Evolutionary conservation across 2,888 invertebrate species (phyloP).

Genomic region (Lepidocyrtinus sp.): DNA sequence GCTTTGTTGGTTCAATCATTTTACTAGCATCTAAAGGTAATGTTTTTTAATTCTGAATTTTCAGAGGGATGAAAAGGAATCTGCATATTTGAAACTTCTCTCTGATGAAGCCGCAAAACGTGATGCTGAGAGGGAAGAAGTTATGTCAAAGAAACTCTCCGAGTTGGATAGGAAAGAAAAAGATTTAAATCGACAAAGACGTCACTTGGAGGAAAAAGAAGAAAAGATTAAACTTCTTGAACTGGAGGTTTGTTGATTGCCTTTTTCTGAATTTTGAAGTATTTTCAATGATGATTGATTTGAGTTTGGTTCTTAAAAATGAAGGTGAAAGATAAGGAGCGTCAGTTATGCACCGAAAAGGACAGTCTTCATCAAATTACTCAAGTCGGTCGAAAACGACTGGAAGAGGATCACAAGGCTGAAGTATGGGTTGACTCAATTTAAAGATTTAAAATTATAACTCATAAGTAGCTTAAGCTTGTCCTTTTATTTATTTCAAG

Average conservation of each 20-base stretch:
- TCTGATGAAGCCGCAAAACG: slow-evolving; percentile 58
- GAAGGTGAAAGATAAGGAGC: slow-evolving; percentile 41
- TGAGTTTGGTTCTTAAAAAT: slow-evolving; percentile 1
- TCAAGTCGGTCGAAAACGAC: slow-evolving; percentile 22
- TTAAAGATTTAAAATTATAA: neutral
- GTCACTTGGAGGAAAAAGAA: slow-evolving; percentile 31
- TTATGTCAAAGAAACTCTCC: slow-evolving; percentile 38
- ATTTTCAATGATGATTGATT: neutral
- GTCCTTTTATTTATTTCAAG: neutral
- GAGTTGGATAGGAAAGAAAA: slow-evolving; percentile 48
- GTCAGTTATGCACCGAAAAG: slow-evolving; percentile 46
- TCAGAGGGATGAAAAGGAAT: slow-evolving; percentile 53
- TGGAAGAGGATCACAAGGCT: slow-evolving; percentile 54
- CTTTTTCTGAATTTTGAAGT: neutral
- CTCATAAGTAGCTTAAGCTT: neutral
- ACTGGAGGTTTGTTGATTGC: slow-evolving; percentile 40
- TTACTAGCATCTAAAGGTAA: neutral
- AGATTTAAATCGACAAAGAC: slow-evolving; percentile 31
- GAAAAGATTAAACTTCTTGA: slow-evolving; percentile 44
- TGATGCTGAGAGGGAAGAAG: slow-evolving; percentile 54
- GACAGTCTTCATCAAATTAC: slow-evolving; percentile 40
- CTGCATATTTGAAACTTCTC: slow-evolving; percentile 62
- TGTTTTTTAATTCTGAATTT: slow-evolving; percentile 11
- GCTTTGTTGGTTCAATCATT: too few species aligned
- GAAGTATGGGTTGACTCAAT: slow-evolving; percentile 35